Evolutionary conservation across 2,113 vertebrate genomes (phyloP).

Genomic region (Sturnira hondurensis): DNA sequence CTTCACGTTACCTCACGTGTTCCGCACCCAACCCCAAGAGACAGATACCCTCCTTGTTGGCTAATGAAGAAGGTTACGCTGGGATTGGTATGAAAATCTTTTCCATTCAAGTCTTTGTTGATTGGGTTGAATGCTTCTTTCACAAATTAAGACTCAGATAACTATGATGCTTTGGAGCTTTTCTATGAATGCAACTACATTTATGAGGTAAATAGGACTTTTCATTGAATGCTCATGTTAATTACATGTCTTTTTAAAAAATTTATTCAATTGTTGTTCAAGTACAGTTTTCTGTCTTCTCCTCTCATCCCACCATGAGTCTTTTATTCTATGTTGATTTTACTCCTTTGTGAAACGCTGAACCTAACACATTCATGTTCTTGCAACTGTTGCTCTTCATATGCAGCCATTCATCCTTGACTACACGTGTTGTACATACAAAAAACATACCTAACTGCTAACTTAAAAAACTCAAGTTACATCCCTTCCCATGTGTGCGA

Average conservation of each 20-base stretch:
- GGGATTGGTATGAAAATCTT: background rate
- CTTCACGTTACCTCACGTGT: too few species aligned
- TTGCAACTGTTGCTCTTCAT: background rate
- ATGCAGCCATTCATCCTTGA: background rate
- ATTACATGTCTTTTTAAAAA: too few species aligned
- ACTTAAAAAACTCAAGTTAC: background rate
- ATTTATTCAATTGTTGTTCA: too few species aligned
- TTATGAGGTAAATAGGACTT: background rate
- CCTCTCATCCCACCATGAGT: too few species aligned
- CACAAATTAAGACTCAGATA: constrained; percentile 19
- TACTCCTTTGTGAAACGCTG: background rate
- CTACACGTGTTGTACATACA: background rate
- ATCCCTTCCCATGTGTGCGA: background rate
- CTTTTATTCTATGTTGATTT: background rate
- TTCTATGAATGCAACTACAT: background rate
- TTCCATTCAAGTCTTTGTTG: background rate
- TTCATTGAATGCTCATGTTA: background rate
- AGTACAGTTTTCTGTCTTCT: too few species aligned
- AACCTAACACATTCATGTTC: background rate
- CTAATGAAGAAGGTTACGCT: background rate
- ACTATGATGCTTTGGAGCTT: background rate
- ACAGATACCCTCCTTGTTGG: background rate
- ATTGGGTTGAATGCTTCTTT: background rate
- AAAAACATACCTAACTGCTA: background rate
- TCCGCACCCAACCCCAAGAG: background rate